Evolutionary conservation across 2,797 vertebrate genomes (phyloP), one percentile per base, ranked within the genome.

Genomic region (Lutjanus argentimaculatus): DNA sequence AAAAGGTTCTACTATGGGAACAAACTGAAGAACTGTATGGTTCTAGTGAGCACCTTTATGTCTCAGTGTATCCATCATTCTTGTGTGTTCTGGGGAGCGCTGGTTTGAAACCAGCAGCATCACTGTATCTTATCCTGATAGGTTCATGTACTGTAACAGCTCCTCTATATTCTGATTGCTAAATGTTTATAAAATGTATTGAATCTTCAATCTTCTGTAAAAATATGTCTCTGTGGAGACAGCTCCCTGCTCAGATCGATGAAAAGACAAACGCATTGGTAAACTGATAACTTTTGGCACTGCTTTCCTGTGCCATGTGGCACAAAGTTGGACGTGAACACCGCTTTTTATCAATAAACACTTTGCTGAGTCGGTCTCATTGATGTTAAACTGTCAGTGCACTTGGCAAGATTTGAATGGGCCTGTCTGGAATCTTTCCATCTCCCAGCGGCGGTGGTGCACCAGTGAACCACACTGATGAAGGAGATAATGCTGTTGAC

Each of bases 401-500:
- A 80, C 67, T 85, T 90, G 84, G 86, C 80, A 77, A 30, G 7
- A 51, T 87, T 71, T 83, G 56, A 86, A 85, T 82, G 65, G 55
- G 65, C 19, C 69, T 80, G 68, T 80, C 77, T 90, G 88, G 86
- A 79, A 73, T 67, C 59, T 62, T 52, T 85, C 84, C 86, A 88
- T 85, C 85, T 81, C 58, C n/a, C 12, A 46, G 66, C 0, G 71
- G 71, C 63, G 13, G 22, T 63, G 64, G 71, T 79, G 77, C 67
- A 69, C 67, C 77, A 71, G 61, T 59, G 71, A 79, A 85, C 79
- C 82, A 70, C 25, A 72, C 56, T 85, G 89, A 88, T 88, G 89
- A 72, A 82, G 70, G 77, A 85, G 86, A 85, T 87, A 82, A 88
- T 88, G 78, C 72, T 68, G 65, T 61, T 84, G 82, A 87, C 85